phyloP scores from a whole-genome alignment of 2,888 invertebrate species.

The Schizotus pectinicornis region DNA sequence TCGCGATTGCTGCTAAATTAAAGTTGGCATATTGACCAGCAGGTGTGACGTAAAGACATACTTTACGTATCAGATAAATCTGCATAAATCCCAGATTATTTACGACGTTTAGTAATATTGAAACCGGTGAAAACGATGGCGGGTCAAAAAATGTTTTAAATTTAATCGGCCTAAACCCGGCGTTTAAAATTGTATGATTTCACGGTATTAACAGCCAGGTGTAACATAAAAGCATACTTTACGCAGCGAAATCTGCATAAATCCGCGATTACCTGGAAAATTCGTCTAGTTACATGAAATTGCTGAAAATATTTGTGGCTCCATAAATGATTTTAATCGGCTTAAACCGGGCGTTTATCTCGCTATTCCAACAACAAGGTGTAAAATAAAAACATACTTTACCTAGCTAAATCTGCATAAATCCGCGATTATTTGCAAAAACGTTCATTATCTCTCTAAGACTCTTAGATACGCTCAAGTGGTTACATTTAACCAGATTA shows the following conservation, averaged over 20 bases:
- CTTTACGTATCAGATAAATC: too few relatives aligned
- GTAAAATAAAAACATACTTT: slow-evolving; percentile 31
- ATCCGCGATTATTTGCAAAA: slow-evolving; percentile 40
- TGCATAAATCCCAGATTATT: too few relatives aligned
- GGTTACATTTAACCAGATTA: slow-evolving; percentile 40
- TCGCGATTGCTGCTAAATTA: too few relatives aligned
- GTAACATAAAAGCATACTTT: slow-evolving; percentile 31
- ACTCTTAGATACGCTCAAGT: slow-evolving; percentile 39
- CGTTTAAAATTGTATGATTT: too few relatives aligned
- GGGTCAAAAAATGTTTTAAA: neutral
- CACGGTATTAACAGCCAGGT: slow-evolving; percentile 17
- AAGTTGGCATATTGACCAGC: too few relatives aligned
- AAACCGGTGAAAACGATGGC: neutral
- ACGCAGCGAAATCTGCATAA: slow-evolving; percentile 20
- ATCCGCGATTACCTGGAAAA: too few relatives aligned
- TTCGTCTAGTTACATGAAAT: too few relatives aligned
- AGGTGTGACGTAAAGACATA: too few relatives aligned
- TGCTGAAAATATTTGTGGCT: neutral
- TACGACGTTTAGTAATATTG: too few relatives aligned
- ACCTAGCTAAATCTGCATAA: slow-evolving; percentile 38
- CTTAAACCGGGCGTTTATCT: too few relatives aligned
- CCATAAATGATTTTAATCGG: too few relatives aligned
- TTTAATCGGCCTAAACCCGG: too few relatives aligned
- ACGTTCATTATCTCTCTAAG: slow-evolving; percentile 40
- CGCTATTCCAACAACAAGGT: slow-evolving; percentile 16